Evolutionary conservation across 2,888 invertebrate species (phyloP), one percentile per base, ranked within the genome.

Genomic region (Caradrina kadenii): DNA sequence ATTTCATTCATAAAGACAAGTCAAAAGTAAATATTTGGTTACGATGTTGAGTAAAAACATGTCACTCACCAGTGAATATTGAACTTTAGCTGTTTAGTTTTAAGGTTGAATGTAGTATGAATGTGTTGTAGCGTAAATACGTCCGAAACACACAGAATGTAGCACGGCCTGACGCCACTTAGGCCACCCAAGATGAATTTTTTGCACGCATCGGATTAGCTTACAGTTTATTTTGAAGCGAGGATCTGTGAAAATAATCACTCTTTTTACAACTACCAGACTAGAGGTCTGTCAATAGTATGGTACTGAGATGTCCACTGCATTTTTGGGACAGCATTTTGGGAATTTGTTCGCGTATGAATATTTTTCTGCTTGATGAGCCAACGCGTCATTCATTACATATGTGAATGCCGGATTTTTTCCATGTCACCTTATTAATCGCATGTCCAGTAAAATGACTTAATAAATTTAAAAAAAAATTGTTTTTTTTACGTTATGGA

Each of bases 1-100:
- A 90, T 91, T 94, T 94, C 95, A 95, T 95, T 95, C 95, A 95
- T 95, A 93, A 94, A 92, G 90, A 90, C 90, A 91, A 83, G 90
- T 86, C 89, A 84, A 88, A 88, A 89, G 87, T 89, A 92, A 95
- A 95, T 94, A 94, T 95, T 95, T 93, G 88, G 79, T 87, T 89
- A 88, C 82, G 86, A 87, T 86, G 87, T 85, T 86, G 72, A 86
- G 85, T 84, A 86, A 88, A 87, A 88, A 86, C 79, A 80, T 52
- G 15, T 8, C 1, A 35, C 0, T 0, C 8, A 0, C 1, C 21
- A 54, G 66, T 21, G 22, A 8, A 88, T 17, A 78, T 75, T 84
- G 17, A 71, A 73, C 80, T 69, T 48, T 87, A 72, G 15, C 0
- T 0, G 0, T 0, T 5, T n/a, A 1, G 0, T 0, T 0, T 59